Evolutionary conservation across 2,797 vertebrate genomes (phyloP), one percentile per base, ranked within the genome.

Genomic region (Sebastes cheni): DNA sequence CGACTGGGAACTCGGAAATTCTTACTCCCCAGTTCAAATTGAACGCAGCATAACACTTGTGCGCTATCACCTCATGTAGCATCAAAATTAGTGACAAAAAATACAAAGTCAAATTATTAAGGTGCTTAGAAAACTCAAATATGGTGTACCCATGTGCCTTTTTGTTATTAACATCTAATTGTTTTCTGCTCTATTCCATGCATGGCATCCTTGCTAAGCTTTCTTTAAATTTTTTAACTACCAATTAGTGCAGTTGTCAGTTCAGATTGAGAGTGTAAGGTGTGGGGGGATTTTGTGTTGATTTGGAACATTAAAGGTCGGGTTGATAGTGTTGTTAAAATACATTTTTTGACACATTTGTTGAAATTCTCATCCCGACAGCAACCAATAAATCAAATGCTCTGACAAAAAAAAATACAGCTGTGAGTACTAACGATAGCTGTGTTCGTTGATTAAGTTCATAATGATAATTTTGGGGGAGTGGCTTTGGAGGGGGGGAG

Each of bases 371-470:
- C 3, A 46, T 46, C 42, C 42, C 3, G 16, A 18, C 42, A 46
- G 1, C 42, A 46, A 46, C 3, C 42, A 46, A 46, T 0, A 46
- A 46, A 18, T 46, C 42, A 46, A 46, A 18, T 46, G 42, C 42
- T 46, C 14, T 46, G 42, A 46, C 3, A 46, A 46, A 46, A 12
- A 36, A 46, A 46, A 46, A 46, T 46, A 46, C 39, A 42, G 39
- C 39, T 42, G 39, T 16, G 39, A 42, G 39, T 42, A 42, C 39
- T 42, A 42, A 42, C 39, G 0, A 16, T 42, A 16, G 39, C 3
- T 2, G 3, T 42, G 39, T 42, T 16, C 2, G 6, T 16, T 42
- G 0, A 0, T 42, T 16, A 42, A 42, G 0, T 42, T 42, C 39
- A 42, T 42, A 42, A 42, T 42, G 39, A 42, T 42, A 0, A 16